Conservation (phyloP, 2,797 vertebrate genomes). For the Ibycter americanus region DNA sequence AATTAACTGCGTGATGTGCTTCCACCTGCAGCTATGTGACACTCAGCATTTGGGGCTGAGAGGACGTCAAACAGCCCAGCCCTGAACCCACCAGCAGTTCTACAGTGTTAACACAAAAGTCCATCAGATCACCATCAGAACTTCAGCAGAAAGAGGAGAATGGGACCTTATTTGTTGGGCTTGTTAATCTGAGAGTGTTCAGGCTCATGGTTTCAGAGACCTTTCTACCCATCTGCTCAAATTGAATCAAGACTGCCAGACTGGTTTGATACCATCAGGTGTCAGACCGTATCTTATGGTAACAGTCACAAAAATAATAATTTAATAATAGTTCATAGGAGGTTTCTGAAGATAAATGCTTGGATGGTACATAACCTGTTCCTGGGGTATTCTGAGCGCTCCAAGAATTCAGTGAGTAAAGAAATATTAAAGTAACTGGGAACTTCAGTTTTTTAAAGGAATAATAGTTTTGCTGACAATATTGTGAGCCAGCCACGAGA, state of each 20-base stretch:
- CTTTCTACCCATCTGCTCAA: neutral
- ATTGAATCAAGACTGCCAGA: neutral
- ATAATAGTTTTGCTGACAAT: neutral
- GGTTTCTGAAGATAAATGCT: neutral
- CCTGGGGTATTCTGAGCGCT: neutral
- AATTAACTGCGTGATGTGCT: neutral
- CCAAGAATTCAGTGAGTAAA: neutral
- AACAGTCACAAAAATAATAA: neutral
- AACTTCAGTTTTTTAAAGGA: neutral
- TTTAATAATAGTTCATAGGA: neutral
- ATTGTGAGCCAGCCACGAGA: neutral
- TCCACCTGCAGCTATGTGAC: neutral
- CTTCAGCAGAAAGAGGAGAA: neutral
- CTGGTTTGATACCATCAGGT: neutral
- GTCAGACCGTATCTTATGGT: neutral
- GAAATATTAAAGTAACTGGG: neutral
- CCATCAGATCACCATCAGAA: neutral
- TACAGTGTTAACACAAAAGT: neutral
- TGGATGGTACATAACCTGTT: fast-evolving
- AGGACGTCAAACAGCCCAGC: neutral
- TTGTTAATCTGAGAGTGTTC: neutral
- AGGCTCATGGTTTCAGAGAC: neutral
- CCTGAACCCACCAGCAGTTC: neutral
- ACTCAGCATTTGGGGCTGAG: neutral
- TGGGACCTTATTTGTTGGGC: neutral